Percentiles rank a stretch among this genome's conserved stretches.
phyloP scores from a whole-genome alignment of 2,797 vertebrate species.

The Naso thynnoides region DNA sequence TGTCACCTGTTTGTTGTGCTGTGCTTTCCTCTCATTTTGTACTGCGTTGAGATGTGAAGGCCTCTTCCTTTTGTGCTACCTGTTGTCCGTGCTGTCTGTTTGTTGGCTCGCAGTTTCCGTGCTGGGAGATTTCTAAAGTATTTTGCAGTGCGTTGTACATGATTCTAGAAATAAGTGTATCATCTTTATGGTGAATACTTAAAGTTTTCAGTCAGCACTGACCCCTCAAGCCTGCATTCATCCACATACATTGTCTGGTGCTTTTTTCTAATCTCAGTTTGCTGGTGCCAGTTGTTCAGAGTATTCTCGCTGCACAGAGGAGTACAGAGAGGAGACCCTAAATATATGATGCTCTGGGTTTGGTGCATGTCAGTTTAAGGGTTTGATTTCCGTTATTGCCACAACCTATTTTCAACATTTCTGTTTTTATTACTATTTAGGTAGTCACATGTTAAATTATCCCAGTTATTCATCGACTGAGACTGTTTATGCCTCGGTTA shows the following conservation, averaged over 20 bases:
- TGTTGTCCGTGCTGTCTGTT: too few relatives aligned
- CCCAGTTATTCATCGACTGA: not conserved
- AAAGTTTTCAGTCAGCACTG: not conserved
- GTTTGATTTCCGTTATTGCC: not conserved
- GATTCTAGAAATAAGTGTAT: not conserved
- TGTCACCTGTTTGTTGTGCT: too few relatives aligned
- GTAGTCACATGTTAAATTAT: not conserved
- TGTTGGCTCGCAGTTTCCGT: too few relatives aligned
- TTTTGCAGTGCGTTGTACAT: too few relatives aligned
- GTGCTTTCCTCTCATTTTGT: too few relatives aligned
- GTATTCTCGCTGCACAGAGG: not conserved
- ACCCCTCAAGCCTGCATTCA: too few relatives aligned
- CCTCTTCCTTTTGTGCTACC: too few relatives aligned
- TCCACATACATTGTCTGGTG: too few relatives aligned
- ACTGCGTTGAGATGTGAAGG: too few relatives aligned
- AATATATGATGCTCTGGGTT: constrained; percentile 1
- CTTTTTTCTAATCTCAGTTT: not conserved
- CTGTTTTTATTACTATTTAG: not conserved
- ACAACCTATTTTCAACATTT: not conserved
- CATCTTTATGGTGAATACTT: not conserved
- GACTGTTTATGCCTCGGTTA: not conserved
- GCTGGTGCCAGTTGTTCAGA: not conserved
- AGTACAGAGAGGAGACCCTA: not conserved
- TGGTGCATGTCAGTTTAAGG: not conserved
- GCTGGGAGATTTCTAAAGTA: too few relatives aligned